Evolutionary conservation across 2,888 invertebrate genomes (phyloP).

Genomic region (Thymelicus sylvestris): DNA sequence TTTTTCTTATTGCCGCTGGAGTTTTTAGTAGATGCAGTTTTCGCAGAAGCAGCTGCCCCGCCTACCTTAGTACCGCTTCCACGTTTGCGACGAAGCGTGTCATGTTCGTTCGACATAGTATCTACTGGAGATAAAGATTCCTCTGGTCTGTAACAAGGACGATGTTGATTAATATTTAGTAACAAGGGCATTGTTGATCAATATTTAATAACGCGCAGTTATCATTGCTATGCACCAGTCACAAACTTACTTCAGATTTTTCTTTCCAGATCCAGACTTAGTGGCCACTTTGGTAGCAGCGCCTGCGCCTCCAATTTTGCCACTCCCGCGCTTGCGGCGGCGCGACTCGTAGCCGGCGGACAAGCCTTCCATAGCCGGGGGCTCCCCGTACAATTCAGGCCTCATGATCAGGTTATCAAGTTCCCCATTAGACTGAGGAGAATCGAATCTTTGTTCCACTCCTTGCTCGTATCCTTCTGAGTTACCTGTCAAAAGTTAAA

Average conservation of each 20-base stretch:
- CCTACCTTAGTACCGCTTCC: constrained; percentile 77
- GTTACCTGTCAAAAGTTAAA: constrained; percentile 62
- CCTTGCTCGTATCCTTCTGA: constrained; percentile 74
- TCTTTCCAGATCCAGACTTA: constrained; percentile 76
- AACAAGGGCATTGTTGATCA: constrained; percentile 31
- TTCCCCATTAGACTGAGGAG: constrained; percentile 68
- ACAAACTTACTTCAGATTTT: constrained; percentile 72
- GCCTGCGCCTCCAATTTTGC: constrained; percentile 77
- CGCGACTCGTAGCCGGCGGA: constrained; percentile 69
- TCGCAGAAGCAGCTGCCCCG: constrained; percentile 77
- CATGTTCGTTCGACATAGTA: constrained; percentile 62
- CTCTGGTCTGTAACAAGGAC: constrained; percentile 59
- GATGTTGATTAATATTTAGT: neutral
- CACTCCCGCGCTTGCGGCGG: constrained; percentile 76
- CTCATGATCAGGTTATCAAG: constrained; percentile 86
- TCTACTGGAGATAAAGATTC: constrained; percentile 69
- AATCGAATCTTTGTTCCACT: constrained; percentile 72
- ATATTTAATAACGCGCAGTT: neutral
- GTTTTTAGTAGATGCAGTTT: constrained; percentile 77
- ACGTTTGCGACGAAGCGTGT: constrained; percentile 70
- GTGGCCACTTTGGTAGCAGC: constrained; percentile 80
- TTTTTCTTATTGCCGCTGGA: constrained; percentile 78
- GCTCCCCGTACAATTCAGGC: constrained; percentile 86
- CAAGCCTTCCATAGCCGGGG: constrained; percentile 78
- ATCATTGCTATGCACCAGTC: neutral